Conservation (phyloP, 2,888 invertebrate genomes). For the Scaptomyza polygonia region DNA sequence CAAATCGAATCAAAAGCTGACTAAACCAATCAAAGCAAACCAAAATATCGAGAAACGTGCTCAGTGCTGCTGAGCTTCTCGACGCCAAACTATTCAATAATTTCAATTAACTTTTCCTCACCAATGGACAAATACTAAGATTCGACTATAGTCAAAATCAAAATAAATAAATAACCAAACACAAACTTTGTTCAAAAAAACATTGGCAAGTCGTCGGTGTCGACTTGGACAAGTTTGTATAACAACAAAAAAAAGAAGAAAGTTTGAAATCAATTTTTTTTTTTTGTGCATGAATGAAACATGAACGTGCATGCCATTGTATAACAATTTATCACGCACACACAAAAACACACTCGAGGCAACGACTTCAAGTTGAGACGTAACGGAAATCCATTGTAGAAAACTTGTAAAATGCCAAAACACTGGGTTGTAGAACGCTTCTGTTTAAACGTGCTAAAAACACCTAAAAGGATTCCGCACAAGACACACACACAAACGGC, state of each 20-base stretch:
- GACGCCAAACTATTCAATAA: conserved; percentile 67
- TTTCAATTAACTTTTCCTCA: conserved; percentile 70
- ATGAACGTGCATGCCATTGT: conserved; percentile 69
- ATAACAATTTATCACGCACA: conserved; percentile 66
- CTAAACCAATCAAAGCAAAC: conserved; percentile 62
- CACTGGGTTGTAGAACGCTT: conserved; percentile 61
- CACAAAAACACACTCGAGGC: conserved; percentile 30
- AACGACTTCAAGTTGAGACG: conserved; percentile 37
- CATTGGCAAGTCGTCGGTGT: conserved; percentile 13
- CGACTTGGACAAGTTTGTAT: conserved; percentile 3
- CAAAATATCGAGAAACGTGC: conserved; percentile 29
- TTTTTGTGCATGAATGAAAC: conserved; percentile 75
- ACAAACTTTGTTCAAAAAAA: conserved; percentile 41
- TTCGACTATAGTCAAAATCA: conserved; percentile 17
- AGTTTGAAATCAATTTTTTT: conserved; percentile 72
- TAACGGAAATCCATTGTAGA: conserved; percentile 76
- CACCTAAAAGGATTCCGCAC: conserved; percentile 52
- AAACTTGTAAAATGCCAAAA: conserved; percentile 78
- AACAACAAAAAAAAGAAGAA: conserved; percentile 51
- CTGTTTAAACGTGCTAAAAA: conserved; percentile 45
- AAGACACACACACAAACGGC: conserved; percentile 6
- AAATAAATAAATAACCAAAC: conserved; percentile 47
- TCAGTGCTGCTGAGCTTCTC: background rate
- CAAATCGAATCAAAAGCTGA: conserved; percentile 44
- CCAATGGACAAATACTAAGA: conserved; percentile 3